Percentiles rank a stretch among this genome's conserved stretches.
phyloP scores from a whole-genome alignment of 2,113 vertebrate genomes.

The Pseudolaguvia tuberculata region DNA sequence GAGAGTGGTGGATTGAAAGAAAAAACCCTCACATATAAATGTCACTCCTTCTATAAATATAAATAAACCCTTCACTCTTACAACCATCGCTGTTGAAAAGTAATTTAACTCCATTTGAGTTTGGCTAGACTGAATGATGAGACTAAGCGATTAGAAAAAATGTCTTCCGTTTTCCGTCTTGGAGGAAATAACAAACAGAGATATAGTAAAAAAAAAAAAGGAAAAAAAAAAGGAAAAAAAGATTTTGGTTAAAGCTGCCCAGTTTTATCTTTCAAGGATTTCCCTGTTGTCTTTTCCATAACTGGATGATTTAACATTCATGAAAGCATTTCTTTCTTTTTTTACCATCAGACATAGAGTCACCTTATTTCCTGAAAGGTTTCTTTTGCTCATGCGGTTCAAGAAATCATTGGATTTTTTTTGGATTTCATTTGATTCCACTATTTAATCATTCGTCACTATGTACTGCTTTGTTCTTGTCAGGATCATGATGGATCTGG shows the following conservation, averaged over 20 bases:
- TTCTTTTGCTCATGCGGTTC: slow-evolving; percentile 59
- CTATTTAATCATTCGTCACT: not conserved
- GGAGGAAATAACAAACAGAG: slow-evolving; percentile 48
- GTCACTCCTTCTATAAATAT: no score
- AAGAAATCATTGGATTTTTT: slow-evolving; percentile 45
- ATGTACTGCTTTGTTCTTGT: not conserved
- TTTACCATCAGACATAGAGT: slow-evolving; percentile 65
- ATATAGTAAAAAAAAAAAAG: slow-evolving; percentile 21
- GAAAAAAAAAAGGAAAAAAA: slow-evolving; percentile 36
- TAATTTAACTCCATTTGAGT: slow-evolving; percentile 64
- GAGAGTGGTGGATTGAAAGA: slow-evolving; percentile 19
- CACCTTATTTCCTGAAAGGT: slow-evolving; percentile 65
- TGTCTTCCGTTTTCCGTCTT: slow-evolving; percentile 34
- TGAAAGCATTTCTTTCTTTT: slow-evolving; percentile 56
- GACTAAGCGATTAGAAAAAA: slow-evolving; percentile 63
- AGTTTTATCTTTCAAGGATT: slow-evolving; percentile 56
- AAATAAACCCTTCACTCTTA: no score
- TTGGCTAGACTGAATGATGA: slow-evolving; percentile 65
- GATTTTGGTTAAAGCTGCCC: slow-evolving; percentile 64
- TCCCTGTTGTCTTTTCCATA: slow-evolving; percentile 61
- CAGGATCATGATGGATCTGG: not conserved
- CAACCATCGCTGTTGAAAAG: slow-evolving; percentile 64
- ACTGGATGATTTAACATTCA: slow-evolving; percentile 60
- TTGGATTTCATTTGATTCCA: slow-evolving; percentile 48
- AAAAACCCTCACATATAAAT: slow-evolving; percentile 62